Evolutionary conservation across 2,888 invertebrate genomes (phyloP).

Genomic region (Temnothorax ravouxi): DNA sequence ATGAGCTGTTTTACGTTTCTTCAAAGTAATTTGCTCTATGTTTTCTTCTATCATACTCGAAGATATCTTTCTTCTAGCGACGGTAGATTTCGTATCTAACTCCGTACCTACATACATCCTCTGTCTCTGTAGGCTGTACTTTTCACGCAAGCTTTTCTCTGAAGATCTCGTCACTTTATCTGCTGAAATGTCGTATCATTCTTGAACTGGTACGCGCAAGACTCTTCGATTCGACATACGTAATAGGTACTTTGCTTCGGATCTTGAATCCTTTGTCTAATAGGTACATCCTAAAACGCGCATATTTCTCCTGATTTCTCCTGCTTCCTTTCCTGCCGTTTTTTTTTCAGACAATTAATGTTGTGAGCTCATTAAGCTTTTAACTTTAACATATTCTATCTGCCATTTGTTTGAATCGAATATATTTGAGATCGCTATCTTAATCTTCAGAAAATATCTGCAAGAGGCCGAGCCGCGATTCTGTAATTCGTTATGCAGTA

Average conservation of each 20-base stretch:
- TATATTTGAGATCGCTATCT: not conserved
- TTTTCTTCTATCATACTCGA: not conserved
- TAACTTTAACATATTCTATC: constrained; percentile 15
- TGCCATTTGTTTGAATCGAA: constrained; percentile 34
- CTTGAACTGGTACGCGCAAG: not conserved
- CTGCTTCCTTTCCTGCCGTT: not conserved
- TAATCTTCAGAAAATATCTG: not conserved
- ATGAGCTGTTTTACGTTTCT: constrained; percentile 1
- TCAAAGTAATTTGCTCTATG: not conserved
- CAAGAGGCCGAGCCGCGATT: no score
- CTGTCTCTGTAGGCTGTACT: not conserved
- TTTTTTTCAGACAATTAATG: not conserved
- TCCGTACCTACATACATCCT: not conserved
- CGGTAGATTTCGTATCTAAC: not conserved
- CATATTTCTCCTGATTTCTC: not conserved
- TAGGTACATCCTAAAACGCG: no score
- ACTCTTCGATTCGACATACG: not conserved
- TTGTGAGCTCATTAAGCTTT: not conserved
- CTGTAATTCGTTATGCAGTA: no score
- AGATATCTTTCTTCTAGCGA: constrained; percentile 44
- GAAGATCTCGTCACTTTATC: constrained; percentile 56
- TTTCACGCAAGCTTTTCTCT: constrained; percentile 41
- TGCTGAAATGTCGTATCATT: constrained; percentile 39
- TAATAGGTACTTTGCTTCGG: not conserved
- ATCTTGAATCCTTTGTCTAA: no score